Conservation (phyloP, 2,888 invertebrate species). For the Ophioninae sp. region DNA sequence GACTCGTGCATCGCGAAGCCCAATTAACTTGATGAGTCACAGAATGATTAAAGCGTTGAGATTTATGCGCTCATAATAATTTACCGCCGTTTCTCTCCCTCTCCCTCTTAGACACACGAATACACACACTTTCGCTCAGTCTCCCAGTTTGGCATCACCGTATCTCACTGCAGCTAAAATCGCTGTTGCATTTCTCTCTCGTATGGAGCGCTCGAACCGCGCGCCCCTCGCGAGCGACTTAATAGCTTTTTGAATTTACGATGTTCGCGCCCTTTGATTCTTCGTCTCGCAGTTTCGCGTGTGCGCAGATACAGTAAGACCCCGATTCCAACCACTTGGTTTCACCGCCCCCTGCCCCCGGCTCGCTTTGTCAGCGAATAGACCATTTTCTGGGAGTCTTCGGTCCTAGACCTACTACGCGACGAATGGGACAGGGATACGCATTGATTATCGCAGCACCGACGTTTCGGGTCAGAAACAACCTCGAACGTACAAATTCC, state of each 20-base stretch:
- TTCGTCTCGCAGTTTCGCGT: constrained; percentile 5
- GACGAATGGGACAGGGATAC: no score
- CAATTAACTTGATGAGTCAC: constrained; percentile 63
- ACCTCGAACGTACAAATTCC: no score
- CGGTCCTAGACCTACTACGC: no score
- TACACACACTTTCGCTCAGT: neutral
- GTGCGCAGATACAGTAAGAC: neutral
- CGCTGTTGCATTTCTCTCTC: constrained; percentile 56
- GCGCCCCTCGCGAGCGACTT: constrained; percentile 56
- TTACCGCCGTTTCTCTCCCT: constrained; percentile 50
- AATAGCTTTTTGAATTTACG: constrained; percentile 67
- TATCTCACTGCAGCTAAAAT: constrained; percentile 31
- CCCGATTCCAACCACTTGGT: no score
- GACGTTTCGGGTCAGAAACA: no score
- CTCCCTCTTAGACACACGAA: constrained; percentile 7
- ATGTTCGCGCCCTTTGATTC: constrained; percentile 50
- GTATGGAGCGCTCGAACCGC: constrained; percentile 54
- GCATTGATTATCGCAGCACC: no score
- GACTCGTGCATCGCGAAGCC: constrained; percentile 56
- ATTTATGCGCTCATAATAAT: constrained; percentile 61
- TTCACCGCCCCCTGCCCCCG: no score
- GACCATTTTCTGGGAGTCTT: no score
- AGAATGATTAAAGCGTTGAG: constrained; percentile 61
- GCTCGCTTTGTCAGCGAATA: no score
- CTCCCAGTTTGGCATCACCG: constrained; percentile 13